Percentiles rank a stretch among this genome's conserved stretches.
phyloP scores from a whole-genome alignment of 2,113 vertebrate species.

The Sardina pilchardus region DNA sequence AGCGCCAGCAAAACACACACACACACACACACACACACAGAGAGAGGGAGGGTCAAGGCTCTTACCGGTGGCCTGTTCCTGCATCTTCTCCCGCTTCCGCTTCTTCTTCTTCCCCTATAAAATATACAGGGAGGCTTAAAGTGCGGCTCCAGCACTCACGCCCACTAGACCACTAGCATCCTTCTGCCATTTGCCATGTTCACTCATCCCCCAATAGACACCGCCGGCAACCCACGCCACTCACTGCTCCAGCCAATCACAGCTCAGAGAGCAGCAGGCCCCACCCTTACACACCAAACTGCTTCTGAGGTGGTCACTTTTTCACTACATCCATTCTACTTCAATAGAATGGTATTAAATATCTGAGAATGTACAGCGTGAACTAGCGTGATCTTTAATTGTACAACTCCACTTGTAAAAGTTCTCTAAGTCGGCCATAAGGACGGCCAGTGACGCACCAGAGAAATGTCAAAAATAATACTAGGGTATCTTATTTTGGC shows the following conservation, averaged over 20 bases:
- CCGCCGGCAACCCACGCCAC: slow-evolving; percentile 58
- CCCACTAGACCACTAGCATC: slow-evolving; percentile 73
- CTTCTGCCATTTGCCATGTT: slow-evolving; percentile 71
- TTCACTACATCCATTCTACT: neutral
- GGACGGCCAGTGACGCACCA: slow-evolving; percentile 59
- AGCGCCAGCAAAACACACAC: neutral
- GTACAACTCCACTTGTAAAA: neutral
- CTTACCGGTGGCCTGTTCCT: slow-evolving; percentile 93
- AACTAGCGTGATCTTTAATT: neutral
- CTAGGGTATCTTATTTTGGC: slow-evolving; percentile 44
- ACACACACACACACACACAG: neutral
- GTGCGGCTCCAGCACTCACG: slow-evolving; percentile 77
- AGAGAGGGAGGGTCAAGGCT: neutral
- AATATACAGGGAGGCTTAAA: slow-evolving; percentile 71
- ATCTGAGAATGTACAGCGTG: neutral
- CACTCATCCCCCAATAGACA: slow-evolving; percentile 72
- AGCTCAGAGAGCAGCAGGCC: slow-evolving; percentile 47
- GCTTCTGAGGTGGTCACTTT: neutral
- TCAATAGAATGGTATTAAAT: neutral
- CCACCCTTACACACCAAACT: neutral
- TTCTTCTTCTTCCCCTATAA: slow-evolving; percentile 99
- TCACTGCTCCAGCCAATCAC: slow-evolving; percentile 53
- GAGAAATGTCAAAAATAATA: slow-evolving; percentile 53
- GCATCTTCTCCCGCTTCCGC: slow-evolving; percentile 99
- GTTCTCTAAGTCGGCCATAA: neutral